These are phyloP conservation scores for Nicator chloris DNA, from an alignment of 2,113 vertebrate genomes.

Conservation along the genomic window DNA sequence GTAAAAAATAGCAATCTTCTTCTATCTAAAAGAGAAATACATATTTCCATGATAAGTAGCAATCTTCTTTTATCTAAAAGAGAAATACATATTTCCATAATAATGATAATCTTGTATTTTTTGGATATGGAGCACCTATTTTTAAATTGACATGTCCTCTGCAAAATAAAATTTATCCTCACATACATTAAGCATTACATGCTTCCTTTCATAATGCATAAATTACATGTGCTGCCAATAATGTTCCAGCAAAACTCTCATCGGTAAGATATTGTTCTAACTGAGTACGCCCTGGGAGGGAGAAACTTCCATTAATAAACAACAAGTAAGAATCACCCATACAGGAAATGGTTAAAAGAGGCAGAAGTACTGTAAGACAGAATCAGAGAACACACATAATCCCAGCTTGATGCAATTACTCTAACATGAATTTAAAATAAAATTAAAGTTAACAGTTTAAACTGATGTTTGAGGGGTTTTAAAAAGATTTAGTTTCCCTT, in stretches of 20 bases:
- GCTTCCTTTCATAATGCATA: background rate
- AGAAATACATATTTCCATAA: background rate
- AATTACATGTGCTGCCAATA: background rate
- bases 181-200: background rate
- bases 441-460: conserved; percentile 84
- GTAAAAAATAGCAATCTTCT: background rate
- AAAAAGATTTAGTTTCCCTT: conserved; percentile 83
- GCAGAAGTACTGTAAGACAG: conserved; percentile 29
- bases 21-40: background rate
- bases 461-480: conserved; percentile 79
- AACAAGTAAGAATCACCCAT: background rate
- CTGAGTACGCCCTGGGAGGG: background rate
- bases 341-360: conserved; percentile 67
- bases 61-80: background rate
- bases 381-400: conserved; percentile 68
- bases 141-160: background rate
- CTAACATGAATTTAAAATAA: conserved; percentile 81
- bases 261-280: background rate
- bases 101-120: background rate
- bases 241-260: background rate
- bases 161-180: background rate
- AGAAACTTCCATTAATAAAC: background rate
- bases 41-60: background rate
- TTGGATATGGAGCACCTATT: background rate
- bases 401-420: conserved; percentile 81